A percentile compares a stretch with the other conserved stretches of the same genome.
Conservation (phyloP, 1,140 invertebrate species). For the Centruroides vittatus region DNA sequence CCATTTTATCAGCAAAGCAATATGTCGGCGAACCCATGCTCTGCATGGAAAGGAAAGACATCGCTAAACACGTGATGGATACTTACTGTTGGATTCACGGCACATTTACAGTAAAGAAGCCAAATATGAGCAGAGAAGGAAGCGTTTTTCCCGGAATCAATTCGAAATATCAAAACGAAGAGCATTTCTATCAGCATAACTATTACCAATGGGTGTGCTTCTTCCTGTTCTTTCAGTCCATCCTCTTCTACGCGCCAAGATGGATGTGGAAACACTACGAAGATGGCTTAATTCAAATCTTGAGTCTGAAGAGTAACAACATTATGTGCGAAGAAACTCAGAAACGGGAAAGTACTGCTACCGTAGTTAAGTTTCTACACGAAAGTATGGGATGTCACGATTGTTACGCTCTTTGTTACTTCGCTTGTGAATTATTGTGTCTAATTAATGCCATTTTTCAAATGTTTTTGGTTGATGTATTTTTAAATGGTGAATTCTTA, state of each 20-base stretch:
- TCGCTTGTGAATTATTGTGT: slow-evolving; percentile 78
- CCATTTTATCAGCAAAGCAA: slow-evolving; percentile 35
- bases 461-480: slow-evolving; percentile 93
- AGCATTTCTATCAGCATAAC: slow-evolving; percentile 70
- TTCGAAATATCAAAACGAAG: slow-evolving; percentile 10
- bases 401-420: slow-evolving; percentile 91
- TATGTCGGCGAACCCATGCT: slow-evolving; percentile 72
- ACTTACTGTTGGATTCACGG: slow-evolving; percentile 93
- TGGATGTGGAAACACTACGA: slow-evolving; percentile 95
- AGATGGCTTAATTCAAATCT: slow-evolving; percentile 85
- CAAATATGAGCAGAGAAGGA: slow-evolving; percentile 33
- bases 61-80: slow-evolving; percentile 72
- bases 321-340: slow-evolving; percentile 84
- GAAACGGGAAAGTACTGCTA: slow-evolving; percentile 90
- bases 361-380: slow-evolving; percentile 84
- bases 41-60: slow-evolving; percentile 81
- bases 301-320: slow-evolving; percentile 89
- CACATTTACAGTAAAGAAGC: slow-evolving; percentile 67
- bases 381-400: slow-evolving; percentile 84
- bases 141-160: slow-evolving; percentile 53
- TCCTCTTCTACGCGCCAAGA: slow-evolving; percentile 80
- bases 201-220: slow-evolving; percentile 97
- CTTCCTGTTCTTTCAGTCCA: slow-evolving; percentile 35
- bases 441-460: slow-evolving; percentile 87
- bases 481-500: slow-evolving; percentile 91